Percentiles rank a stretch among this genome's conserved stretches.
These are phyloP conservation scores for Colius striatus DNA, from an alignment of 2,113 vertebrate species.

Conservation along the genomic window DNA sequence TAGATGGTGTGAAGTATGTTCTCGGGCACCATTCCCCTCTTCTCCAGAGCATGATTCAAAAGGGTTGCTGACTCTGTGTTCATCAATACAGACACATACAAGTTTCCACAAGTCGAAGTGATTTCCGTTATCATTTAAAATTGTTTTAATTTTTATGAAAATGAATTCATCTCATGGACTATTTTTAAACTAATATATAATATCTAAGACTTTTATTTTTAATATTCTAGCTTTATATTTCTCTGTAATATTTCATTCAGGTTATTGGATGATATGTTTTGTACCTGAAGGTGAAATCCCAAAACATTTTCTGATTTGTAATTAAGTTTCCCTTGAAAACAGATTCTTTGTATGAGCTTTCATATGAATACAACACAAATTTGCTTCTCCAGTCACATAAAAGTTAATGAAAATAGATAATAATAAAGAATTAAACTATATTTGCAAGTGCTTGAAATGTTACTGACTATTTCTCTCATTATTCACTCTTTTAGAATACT, in stretches of 20 bases:
- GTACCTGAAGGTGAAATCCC: neutral
- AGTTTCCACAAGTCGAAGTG: neutral
- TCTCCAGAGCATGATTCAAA: neutral
- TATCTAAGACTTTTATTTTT: neutral
- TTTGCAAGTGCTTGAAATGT: neutral
- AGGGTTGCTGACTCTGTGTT: neutral
- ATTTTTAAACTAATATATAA: neutral
- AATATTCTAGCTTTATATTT: neutral
- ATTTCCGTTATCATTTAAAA: neutral
- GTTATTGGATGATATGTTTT: neutral
- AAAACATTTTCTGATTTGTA: neutral
- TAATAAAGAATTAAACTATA: neutral
- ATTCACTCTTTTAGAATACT: neutral
- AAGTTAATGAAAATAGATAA: neutral
- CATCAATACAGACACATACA: neutral
- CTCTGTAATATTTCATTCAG: neutral
- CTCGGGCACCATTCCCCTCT: neutral
- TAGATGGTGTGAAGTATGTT: neutral
- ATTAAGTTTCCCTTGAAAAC: constrained; percentile 31
- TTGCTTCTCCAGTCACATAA: neutral
- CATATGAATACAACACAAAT: neutral
- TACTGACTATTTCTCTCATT: neutral
- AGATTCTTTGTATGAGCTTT: constrained; percentile 21
- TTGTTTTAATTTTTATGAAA: neutral
- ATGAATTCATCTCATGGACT: neutral